Evolutionary conservation across 2,113 vertebrate species (phyloP).

Genomic region (Callionymus lyra): DNA sequence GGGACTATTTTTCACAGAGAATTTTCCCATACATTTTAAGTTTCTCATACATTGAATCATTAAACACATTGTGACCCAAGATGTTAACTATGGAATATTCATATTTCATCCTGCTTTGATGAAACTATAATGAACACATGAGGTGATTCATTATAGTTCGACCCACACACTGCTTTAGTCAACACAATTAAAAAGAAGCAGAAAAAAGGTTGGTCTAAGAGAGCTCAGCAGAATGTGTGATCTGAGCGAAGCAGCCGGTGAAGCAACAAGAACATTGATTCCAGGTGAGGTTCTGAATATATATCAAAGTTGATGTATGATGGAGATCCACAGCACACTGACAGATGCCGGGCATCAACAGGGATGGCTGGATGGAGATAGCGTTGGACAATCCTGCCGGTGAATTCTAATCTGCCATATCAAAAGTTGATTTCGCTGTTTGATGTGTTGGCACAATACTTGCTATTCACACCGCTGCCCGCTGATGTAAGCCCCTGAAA

Average conservation of each 20-base stretch:
- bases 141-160: too few species aligned
- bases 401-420: constrained; percentile 30
- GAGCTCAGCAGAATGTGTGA: constrained; percentile 33
- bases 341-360: constrained; percentile 43
- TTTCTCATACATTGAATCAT: too few species aligned
- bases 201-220: constrained; percentile 6
- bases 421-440: constrained; percentile 16
- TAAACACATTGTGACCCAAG: too few species aligned
- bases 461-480: constrained; percentile 33
- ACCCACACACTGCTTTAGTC: too few species aligned
- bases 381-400: constrained; percentile 24
- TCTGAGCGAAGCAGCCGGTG: constrained; percentile 22
- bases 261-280: constrained; percentile 5
- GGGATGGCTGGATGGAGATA: constrained; percentile 8
- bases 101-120: too few species aligned
- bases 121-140: too few species aligned
- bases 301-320: constrained; percentile 42
- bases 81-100: too few species aligned
- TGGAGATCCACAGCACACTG: constrained; percentile 40
- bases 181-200: constrained; percentile 15
- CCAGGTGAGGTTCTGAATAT: constrained; percentile 38
- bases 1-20: too few species aligned
- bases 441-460: constrained; percentile 41
- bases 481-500: constrained; percentile 49
- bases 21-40: too few species aligned